phyloP scores from a whole-genome alignment of 2,888 invertebrate genomes.

The Caradrina kadenii region DNA sequence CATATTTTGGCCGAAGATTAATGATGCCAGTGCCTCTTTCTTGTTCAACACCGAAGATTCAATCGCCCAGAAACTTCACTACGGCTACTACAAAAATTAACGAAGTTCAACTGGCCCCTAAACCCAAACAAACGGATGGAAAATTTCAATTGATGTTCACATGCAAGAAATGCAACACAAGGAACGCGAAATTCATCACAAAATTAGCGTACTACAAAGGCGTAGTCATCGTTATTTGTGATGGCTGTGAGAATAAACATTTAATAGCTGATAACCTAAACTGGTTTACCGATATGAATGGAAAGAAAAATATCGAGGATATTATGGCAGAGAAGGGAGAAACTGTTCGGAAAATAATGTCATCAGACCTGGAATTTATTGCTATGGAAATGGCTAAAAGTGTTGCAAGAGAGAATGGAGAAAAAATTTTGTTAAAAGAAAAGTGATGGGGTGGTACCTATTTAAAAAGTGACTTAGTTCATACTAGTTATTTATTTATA shows the following conservation, averaged over 20 bases:
- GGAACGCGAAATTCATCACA: constrained; percentile 95
- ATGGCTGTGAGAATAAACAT: constrained; percentile 96
- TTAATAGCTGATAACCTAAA: constrained; percentile 98
- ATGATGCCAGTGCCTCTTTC: constrained; percentile 73
- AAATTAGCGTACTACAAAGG: constrained; percentile 96
- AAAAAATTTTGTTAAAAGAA: constrained; percentile 58
- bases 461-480: constrained; percentile 1
- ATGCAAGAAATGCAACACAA: constrained; percentile 96
- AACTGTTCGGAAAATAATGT: constrained; percentile 91
- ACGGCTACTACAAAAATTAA: constrained; percentile 74
- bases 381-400: constrained; percentile 78
- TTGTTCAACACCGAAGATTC: constrained; percentile 78
- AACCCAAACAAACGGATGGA: constrained; percentile 77
- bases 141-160: constrained; percentile 95
- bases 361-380: constrained; percentile 86
- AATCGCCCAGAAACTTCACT: constrained; percentile 80
- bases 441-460: neutral
- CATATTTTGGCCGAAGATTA: constrained; percentile 83
- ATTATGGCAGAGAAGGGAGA: constrained; percentile 97
- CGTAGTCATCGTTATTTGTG: constrained; percentile 97
- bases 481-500: constrained; percentile 19
- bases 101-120: constrained; percentile 69
- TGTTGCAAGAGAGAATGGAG: constrained; percentile 66
- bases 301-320: constrained; percentile 96
- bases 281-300: constrained; percentile 96